Evolutionary conservation across 2,888 invertebrate genomes (phyloP), one percentile per base, ranked within the genome.

Genomic region (Seira musarum): DNA sequence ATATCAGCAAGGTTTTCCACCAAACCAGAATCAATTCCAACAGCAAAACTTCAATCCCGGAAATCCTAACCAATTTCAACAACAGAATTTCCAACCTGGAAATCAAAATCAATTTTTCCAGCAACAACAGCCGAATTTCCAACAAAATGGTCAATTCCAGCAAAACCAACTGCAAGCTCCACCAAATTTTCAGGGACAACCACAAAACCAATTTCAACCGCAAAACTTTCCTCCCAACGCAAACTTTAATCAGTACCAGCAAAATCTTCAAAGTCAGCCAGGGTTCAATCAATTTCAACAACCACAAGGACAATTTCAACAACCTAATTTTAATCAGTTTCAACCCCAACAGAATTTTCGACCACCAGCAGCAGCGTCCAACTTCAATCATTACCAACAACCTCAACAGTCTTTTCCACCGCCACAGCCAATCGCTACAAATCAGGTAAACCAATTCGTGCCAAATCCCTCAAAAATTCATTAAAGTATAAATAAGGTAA

Each of bases 1-100:
- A 49, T 66, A 64, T 57, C 78, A 78, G 25, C 78, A 71, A 49
- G 65, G n/a, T 13, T 17, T 57, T 57, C 57, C 19, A 40, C 40
- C 40, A 40, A 40, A 40, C 40, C 13, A 2, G 8, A 63, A 19
- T 63, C 63, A 19, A 63, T 22, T 21, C 6, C 63, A 63, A 21
- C 63, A 63, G 17, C 46, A 6, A n/a, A n/a, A n/a, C n/a, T n/a
- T n/a, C n/a, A n/a, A n/a, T n/a, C n/a, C n/a, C n/a, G 40, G 40
- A 8, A 8, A 40, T 40, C 40, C 40, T 40, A 40, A 40, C 13
- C 40, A 40, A 40, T 40, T 40, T 40, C 40, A 40, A 13, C 40
- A 6, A 6, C 40, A 40, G 13, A 40, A 40, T 40, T 40, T 40
- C 13, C 40, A 40, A 40, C 40, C 40, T 8, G 40, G 40, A 40